Evolutionary conservation across 2,113 vertebrate species (phyloP), one percentile per base, ranked within the genome.

Genomic region (Crotophaga sulcirostris): DNA sequence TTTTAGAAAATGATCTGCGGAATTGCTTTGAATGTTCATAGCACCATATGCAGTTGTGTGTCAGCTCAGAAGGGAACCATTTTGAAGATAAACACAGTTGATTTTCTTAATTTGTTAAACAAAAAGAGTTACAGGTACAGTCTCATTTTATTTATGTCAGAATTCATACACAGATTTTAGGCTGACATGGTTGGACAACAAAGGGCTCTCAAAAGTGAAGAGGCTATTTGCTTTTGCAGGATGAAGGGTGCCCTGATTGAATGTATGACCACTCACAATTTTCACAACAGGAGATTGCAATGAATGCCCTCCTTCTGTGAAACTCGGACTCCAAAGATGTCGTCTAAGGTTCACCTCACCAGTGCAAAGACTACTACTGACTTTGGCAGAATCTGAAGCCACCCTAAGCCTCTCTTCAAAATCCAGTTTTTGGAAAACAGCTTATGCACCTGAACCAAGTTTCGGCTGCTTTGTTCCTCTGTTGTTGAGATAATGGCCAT

Each of bases 291-390:
- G 67, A 77, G 7, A 31, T 26, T 67, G 26, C 85, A 80, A 63
- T 12, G 3, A 83, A 66, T 0, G 0, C 7, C 68, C 23, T 58
- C 9, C 13, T 55, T 20, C 38, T n/a, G 10, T 54, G 31, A 73
- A 84, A 34, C 25, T 38, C 16, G 29, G 24, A n/a, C 6, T 85
- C 40, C 18, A 67, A 51, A 9, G 17, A 64, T 40, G 21, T 49
- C 33, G 75, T 4, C 45, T 59, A 6, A 87, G 52, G 38, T 42
- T 24, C 47, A 60, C 19, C 11, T 49, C 10, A 16, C 12, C 17
- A 67, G 19, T 18, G 11, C 26, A 72, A 84, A 86, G 11, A 33
- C 52, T 63, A 47, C 15, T 40, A 33, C 23, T 49, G 40, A 62
- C 44, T 93, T 68, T 74, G 62, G 21, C 29, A 49, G n/a, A 20